Evolutionary conservation across 2,113 vertebrate genomes (phyloP), one percentile per base, ranked within the genome.

Genomic region (Seriola aureovittata): DNA sequence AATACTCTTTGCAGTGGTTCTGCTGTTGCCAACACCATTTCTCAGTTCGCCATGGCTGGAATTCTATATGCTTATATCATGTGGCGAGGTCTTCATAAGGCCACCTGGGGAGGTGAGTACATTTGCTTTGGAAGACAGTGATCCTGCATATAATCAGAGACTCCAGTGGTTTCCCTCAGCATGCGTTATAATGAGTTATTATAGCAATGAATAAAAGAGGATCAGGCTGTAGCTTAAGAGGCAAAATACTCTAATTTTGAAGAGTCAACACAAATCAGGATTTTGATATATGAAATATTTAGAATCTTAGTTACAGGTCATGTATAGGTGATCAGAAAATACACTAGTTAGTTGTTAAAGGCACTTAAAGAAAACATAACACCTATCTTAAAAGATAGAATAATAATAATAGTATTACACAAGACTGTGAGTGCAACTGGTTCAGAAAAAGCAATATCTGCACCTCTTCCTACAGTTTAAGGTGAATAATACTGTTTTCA

Each of bases 31-130:
- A 97, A 97, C 84, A 88, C 91, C 0, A 67, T 95, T 11, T 97
- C 97, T 1, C 95, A 97, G 89, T 96, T 96, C 72, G 82, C 85
- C 34, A 89, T 97, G 91, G 92, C 92, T 17, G 66, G 88, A 5
- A 74, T 96, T 13, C 96, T 98, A 8, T 90, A 95, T 67, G 62
- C 92, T 2, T 97, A 96, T 0, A 92, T 98, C 63, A 66, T 94
- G 64, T 96, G 95, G 93, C 97, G 89, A 87, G 96, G 94, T 81
- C 95, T 97, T 58, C 93, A 98, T 0, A 93, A 95, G 67, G 83
- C 91, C 38, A 97, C 97, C 1, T 98, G 98, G 97, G 93, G 78
- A 95, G 97, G 97, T 99, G 60, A 91, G 91, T 48, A 38, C 25
- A 63, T 81, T 12, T 80, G 8, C 16, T 55, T 5, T 38, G 46